phyloP scores from a whole-genome alignment of 2,888 invertebrate species.

The Cistogaster globosa region DNA sequence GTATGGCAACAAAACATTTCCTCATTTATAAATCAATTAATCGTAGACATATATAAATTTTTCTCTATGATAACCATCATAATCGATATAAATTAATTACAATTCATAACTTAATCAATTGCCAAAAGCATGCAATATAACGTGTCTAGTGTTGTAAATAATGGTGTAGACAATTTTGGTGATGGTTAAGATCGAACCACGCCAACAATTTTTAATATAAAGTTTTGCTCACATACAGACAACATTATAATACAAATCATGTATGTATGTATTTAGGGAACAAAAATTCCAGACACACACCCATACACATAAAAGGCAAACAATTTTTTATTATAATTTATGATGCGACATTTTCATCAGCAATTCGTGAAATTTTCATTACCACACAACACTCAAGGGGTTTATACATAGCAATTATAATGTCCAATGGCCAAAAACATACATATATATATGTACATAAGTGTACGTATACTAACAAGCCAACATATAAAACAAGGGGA shows the following conservation, averaged over 20 bases:
- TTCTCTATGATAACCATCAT: slow-evolving; percentile 65
- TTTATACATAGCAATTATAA: slow-evolving; percentile 43
- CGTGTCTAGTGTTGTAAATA: slow-evolving; percentile 50
- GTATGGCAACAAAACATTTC: slow-evolving; percentile 19
- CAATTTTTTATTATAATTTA: slow-evolving; percentile 76
- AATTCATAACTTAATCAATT: slow-evolving; percentile 69
- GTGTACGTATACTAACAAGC: slow-evolving; percentile 31
- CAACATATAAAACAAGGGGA: not conserved
- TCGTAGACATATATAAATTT: slow-evolving; percentile 58
- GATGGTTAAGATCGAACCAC: slow-evolving; percentile 27
- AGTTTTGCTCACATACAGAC: not conserved
- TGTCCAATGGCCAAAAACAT: slow-evolving; percentile 57
- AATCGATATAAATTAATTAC: slow-evolving; percentile 69
- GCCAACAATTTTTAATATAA: slow-evolving; percentile 11
- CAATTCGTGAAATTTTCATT: slow-evolving; percentile 79
- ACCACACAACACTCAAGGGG: slow-evolving; percentile 44
- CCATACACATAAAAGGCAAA: no score
- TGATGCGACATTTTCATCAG: slow-evolving; percentile 81
- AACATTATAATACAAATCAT: not conserved
- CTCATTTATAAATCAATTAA: slow-evolving; percentile 63
- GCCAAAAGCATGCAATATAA: slow-evolving; percentile 65
- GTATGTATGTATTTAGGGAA: not conserved
- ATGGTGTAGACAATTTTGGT: slow-evolving; percentile 24
- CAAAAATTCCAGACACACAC: not conserved
- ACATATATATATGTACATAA: no score